Evolutionary conservation across 2,888 invertebrate species (phyloP).

Genomic region (Drosophila setosimentum): DNA sequence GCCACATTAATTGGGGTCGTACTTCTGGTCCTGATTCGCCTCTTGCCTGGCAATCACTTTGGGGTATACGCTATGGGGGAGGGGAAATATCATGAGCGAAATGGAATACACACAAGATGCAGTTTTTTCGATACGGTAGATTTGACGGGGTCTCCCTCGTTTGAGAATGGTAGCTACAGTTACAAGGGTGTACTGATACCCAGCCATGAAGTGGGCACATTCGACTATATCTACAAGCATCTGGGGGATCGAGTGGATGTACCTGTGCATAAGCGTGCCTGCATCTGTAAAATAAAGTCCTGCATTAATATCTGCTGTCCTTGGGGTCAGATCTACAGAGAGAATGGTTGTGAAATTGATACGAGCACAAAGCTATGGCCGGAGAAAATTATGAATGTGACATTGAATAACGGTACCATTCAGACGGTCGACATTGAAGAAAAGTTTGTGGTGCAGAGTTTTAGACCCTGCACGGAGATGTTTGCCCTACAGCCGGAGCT

Average conservation of each 20-base stretch:
- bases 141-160: conserved; percentile 74
- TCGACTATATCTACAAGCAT: conserved; percentile 74
- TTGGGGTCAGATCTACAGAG: conserved; percentile 52
- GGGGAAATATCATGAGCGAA: conserved; percentile 61
- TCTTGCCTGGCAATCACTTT: conserved; percentile 59
- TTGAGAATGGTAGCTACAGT: conserved; percentile 80
- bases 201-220: conserved; percentile 72
- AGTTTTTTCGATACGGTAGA: conserved; percentile 82
- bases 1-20: conserved; percentile 56
- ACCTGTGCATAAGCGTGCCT: conserved; percentile 81
- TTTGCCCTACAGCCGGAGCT: conserved; percentile 68
- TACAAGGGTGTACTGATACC: conserved; percentile 82
- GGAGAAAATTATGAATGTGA: conserved; percentile 71
- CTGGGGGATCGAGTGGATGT: conserved; percentile 64
- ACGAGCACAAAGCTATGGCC: conserved; percentile 67
- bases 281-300: conserved; percentile 82
- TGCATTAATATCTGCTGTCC: conserved; percentile 85
- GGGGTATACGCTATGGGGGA: conserved; percentile 55
- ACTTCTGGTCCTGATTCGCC: conserved; percentile 53
- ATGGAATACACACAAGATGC: conserved; percentile 75
- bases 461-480: conserved; percentile 67
- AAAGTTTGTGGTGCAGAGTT: conserved; percentile 72
- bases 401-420: conserved; percentile 53
- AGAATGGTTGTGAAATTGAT: conserved; percentile 43
- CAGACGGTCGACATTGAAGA: conserved; percentile 59